Base-by-base conservation (phyloP, 2,797 vertebrate species). In the Huso huso region DNA sequence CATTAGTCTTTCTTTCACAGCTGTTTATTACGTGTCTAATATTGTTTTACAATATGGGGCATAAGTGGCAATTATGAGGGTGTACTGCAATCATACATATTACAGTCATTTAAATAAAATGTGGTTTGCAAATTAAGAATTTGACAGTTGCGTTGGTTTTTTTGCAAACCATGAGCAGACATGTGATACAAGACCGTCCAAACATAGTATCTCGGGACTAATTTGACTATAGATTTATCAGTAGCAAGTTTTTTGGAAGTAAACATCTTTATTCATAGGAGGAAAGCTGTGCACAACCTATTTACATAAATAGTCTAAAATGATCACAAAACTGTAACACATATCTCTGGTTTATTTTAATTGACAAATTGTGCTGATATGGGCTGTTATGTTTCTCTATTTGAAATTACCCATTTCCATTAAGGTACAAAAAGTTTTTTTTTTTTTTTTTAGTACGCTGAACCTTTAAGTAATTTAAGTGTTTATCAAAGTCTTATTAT, bases 21-120 rank as follows among this genome's bases (percentile, higher is more conserved):
- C 5, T 37, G 5, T 37, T 4, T 37, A 37, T 37, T 37, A 37
- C 37, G 4, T 37, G 37, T 4, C 37, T 37, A 37, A 37, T 0
- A 37, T 37, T 37, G 37, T 37, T 37, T 37, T 37, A 37, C 37
- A 37, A 37, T 5, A 37, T 37, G 48, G 6, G 7, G 13, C 6
- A 10, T 62, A 62, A 62, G 18, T 62, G 61, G 61, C 48, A 62
- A 62, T 62, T 18, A 62, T 48, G 61, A 62, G 61, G 61, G 61
- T 18, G 18, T 18, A 6, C 61, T 48, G 48, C 61, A 62, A 62
- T 62, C 61, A 62, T 13, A 62, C 11, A 10, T 62, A 48, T 62
- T 18, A 62, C 61, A 62, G 61, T 37, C 18, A 48, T 62, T 62
- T 62, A n/a, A 62, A 62, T 10, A 62, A 62, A 48, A 48, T 15